Evolutionary conservation across 2,797 vertebrate genomes (phyloP), one percentile per base, ranked within the genome.

Genomic region (Lerista edwardsae): DNA sequence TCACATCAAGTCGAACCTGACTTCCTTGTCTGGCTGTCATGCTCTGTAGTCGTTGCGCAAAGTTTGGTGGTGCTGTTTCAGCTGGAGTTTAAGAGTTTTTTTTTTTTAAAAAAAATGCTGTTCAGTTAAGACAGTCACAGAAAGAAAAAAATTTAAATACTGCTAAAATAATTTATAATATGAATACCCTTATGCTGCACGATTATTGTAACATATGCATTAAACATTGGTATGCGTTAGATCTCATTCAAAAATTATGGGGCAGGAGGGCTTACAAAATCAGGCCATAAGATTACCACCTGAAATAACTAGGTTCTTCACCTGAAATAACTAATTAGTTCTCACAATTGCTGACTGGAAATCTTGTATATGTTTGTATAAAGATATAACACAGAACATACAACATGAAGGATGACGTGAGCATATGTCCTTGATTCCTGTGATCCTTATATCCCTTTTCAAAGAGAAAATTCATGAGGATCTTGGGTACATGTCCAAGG

Each of bases 41-140:
- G 93, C 98, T 99, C 94, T 99, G 98, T 93, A 99, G 97, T 95
- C 99, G 97, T 96, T 99, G 98, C 87, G 97, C 93, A 86, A 99
- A 99, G 94, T 97, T 98, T 5, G 99, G 99, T 86, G 98, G 98
- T 10, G 97, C 98, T 88, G 98, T 99, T 96, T 97, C 98, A 27
- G 95, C 99, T 99, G 93, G 29, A 69, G 44, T 84, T 86, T 82
- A 78, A 68, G n/a, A n/a, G n/a, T n/a, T n/a, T n/a, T n/a, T n/a
- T n/a, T n/a, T n/a, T n/a, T 87, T 87, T 47, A 71, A 84, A 44
- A 90, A 77, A 3, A 84, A 1, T 51, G 21, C n/a, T 19, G 0
- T 0, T 76, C 8, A 36, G 3, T 73, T 76, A 79, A 82, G 6
- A 80, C 15, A 44, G 31, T 0, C 5, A 69, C 21, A 10, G 34